Evolutionary conservation across 2,113 vertebrate species (phyloP).

Genomic region (Seriola dumerili): DNA sequence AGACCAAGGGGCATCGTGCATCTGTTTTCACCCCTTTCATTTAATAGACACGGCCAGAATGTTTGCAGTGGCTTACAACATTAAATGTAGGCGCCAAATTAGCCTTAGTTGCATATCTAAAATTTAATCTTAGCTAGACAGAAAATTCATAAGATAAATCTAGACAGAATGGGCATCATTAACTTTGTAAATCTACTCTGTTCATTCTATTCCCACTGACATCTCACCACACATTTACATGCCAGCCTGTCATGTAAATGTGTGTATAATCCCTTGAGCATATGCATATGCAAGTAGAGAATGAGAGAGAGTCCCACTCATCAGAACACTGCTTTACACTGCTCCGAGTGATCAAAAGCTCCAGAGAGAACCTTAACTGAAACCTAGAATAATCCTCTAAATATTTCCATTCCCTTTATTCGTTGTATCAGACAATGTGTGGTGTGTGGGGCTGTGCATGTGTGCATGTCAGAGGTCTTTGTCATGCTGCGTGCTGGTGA

Average conservation of each 20-base stretch:
- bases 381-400: neutral
- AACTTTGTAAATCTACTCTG: neutral
- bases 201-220: neutral
- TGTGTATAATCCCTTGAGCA: neutral
- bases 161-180: neutral
- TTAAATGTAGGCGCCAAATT: neutral
- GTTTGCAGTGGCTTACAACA: neutral
- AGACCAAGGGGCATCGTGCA: neutral
- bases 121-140: no score
- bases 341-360: neutral
- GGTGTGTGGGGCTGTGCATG: neutral
- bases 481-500: conserved; percentile 25
- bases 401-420: conserved; percentile 8
- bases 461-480: conserved; percentile 43
- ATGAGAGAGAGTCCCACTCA: no score
- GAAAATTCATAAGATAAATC: neutral
- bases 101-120: neutral
- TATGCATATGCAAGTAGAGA: neutral
- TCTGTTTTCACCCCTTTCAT: neutral
- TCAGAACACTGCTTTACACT: neutral
- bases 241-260: neutral
- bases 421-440: neutral
- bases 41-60: neutral
- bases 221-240: neutral
- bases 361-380: neutral